Evolutionary conservation across 35 echinoderm and acorn worm genomes (phyloP), one percentile per base, ranked within the genome.

Genomic region (Ophioderma brevispina): DNA sequence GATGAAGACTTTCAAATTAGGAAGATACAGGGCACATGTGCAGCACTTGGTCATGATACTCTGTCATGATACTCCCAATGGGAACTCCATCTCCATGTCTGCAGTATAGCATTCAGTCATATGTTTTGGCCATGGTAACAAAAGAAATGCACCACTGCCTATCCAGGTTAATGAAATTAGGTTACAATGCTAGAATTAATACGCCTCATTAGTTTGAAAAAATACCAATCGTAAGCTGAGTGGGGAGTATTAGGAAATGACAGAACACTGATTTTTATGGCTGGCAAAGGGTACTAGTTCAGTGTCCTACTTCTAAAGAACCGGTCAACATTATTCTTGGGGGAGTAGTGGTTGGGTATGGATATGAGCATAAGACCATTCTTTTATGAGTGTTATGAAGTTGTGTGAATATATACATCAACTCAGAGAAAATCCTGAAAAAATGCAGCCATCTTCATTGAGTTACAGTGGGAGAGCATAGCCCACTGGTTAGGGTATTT

Each of bases 121-220:
- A 18, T 70, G 15, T 70, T 70, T 25, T 2, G 10, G 5, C 15
- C 59, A 70, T 70, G 59, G 1, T 25, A 70, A 70, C 59, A 70
- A 70, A 13, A 25, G 23, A 8, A 18, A 70, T 70, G 59, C 59
- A 25, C 59, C 59, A 70, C 2, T 70, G 15, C 15, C n/a, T 70
- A 70, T 13, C 59, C 59, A 70, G 59, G 59, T 70, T 70, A 70
- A 70, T 70, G 59, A 70, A 70, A 30, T 70, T 70, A 25, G 59
- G 59, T 70, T 25, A 15, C 59, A 70, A 70, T 15, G 28, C 59
- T 11, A 52, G 46, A 52, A 52, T 52, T 52, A 52, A 52, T 52
- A 8, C 46, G 21, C 8, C n/a, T 70, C 17, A 70, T 70, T 70
- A 70, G 23, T 30, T 70, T 70, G 59, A 70, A 25, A 52, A 8